Conservation (phyloP, 2,113 vertebrate genomes). For the western clawed frog (Xenopus tropicalis) region DNA sequence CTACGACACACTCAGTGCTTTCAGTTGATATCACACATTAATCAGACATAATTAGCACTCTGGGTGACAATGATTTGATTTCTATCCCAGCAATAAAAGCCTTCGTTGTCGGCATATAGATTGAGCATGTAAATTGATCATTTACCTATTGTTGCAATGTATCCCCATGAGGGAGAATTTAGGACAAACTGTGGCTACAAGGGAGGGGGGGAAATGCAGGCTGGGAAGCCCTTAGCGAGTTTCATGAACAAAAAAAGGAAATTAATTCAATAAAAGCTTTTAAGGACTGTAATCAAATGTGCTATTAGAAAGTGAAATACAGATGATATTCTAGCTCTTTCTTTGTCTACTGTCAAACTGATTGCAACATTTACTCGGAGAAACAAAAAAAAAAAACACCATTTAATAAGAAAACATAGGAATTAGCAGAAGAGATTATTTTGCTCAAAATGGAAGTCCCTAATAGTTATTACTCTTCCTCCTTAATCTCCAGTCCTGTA, state of each 20-base stretch:
- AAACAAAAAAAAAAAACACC: conserved; percentile 37
- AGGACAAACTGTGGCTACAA: conserved; percentile 46
- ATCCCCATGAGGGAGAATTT: conserved; percentile 55
- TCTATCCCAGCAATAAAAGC: conserved; percentile 67
- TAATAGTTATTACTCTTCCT: background rate
- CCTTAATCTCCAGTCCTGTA: background rate
- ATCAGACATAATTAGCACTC: conserved; percentile 81
- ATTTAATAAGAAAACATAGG: conserved; percentile 11
- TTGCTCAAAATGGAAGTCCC: background rate
- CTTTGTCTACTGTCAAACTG: conserved; percentile 56
- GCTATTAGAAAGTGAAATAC: conserved; percentile 57
- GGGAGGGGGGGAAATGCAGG: conserved; percentile 38
- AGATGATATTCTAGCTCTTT: conserved; percentile 47
- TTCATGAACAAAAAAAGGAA: conserved; percentile 54
- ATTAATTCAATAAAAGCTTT: conserved; percentile 65
- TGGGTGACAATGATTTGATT: conserved; percentile 78
- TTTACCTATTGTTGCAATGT: conserved; percentile 54
- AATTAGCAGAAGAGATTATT: background rate
- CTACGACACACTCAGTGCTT: conserved; percentile 73
- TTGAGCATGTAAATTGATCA: conserved; percentile 53
- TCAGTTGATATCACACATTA: conserved; percentile 73
- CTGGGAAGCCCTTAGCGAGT: conserved; percentile 55
- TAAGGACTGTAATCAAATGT: conserved; percentile 60
- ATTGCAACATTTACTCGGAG: conserved; percentile 53
- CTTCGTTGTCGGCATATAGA: conserved; percentile 53